A percentile compares a stretch with the other conserved stretches of the same genome.
Conservation (phyloP, 2,888 invertebrate species). For the Philopedon plagiatum region DNA sequence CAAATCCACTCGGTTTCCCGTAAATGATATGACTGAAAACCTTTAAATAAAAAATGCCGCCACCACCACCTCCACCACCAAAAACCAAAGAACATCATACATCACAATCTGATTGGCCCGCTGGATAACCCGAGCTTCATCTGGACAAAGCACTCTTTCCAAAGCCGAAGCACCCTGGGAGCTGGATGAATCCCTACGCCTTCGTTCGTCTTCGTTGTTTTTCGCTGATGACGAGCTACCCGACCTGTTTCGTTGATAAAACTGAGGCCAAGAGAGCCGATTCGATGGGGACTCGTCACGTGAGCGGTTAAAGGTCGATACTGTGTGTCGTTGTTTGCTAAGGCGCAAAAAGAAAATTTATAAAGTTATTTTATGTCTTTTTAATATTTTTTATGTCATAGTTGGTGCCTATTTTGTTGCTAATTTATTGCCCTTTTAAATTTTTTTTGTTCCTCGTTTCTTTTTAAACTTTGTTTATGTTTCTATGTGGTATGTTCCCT, state of each 20-base stretch:
- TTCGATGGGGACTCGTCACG: conserved; percentile 69
- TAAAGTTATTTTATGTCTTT: no score
- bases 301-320: conserved; percentile 62
- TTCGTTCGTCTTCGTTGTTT: conserved; percentile 67
- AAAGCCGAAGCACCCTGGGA: conserved; percentile 65
- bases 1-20: no score
- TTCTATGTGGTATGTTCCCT: no score
- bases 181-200: conserved; percentile 64
- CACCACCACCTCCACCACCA: conserved; percentile 20
- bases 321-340: conserved; percentile 68
- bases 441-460: no score
- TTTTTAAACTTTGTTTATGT: no score
- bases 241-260: conserved; percentile 65
- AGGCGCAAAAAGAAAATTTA: conserved; percentile 2
- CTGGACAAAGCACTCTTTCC: conserved; percentile 77
- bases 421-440: no score
- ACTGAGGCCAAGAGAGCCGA: conserved; percentile 74
- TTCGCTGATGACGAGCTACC: conserved; percentile 55
- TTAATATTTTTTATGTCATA: no score
- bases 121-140: conserved; percentile 86
- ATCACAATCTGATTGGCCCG: conserved; percentile 90
- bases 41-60: background rate
- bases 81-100: conserved; percentile 73
- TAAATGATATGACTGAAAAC: background rate
- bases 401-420: no score